Evolutionary conservation across 2,797 vertebrate species (phyloP).

Genomic region (Picus viridis): DNA sequence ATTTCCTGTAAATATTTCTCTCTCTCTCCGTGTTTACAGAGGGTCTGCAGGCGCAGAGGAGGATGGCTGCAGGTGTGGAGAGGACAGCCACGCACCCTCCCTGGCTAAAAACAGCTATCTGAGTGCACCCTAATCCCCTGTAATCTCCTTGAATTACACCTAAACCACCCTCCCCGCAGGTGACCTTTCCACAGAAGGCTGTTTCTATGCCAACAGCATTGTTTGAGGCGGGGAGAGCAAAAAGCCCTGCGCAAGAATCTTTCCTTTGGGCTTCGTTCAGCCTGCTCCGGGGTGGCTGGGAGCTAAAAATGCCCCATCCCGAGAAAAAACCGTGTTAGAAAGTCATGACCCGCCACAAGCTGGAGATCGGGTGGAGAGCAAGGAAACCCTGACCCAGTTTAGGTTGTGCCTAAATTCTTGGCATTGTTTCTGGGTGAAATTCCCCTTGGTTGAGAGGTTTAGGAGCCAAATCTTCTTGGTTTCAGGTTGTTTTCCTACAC

Average conservation of each 20-base stretch:
- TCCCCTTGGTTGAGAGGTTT: rapidly evolving
- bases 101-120: background rate
- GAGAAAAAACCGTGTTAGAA: background rate
- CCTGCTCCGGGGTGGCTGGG: constrained; percentile 36
- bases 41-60: background rate
- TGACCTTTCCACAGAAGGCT: constrained; percentile 95
- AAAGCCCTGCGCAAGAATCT: constrained; percentile 63
- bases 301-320: background rate
- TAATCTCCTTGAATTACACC: constrained; percentile 86
- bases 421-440: background rate
- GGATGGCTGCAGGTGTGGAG: background rate
- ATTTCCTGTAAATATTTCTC: too few species aligned
- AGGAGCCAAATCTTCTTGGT: background rate
- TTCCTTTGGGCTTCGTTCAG: constrained; percentile 75
- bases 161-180: constrained; percentile 87
- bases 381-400: rapidly evolving
- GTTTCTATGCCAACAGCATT: constrained; percentile 94
- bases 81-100: background rate
- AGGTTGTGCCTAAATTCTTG: background rate
- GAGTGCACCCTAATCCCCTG: constrained; percentile 79
- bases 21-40: background rate
- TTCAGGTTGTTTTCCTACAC: background rate
- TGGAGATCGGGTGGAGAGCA: background rate
- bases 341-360: background rate
- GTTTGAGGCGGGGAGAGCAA: constrained; percentile 78